Evolutionary conservation across 2,113 vertebrate species (phyloP), one percentile per base, ranked within the genome.

Genomic region (Lophura nycthemera): DNA sequence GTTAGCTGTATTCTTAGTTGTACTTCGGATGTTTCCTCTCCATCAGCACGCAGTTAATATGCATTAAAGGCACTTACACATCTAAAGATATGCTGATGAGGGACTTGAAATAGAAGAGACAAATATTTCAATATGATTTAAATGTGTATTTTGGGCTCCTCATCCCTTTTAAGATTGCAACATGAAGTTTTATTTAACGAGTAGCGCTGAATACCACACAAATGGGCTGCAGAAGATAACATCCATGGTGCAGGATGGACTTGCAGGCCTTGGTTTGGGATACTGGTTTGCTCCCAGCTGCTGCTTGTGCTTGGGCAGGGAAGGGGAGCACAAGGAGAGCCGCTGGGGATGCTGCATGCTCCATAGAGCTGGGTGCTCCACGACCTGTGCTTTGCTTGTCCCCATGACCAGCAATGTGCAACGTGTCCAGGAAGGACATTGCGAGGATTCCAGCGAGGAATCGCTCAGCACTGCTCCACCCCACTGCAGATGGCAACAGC

Each of bases 341-440:
- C 0, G 40, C 64, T 56, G 59, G 67, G 42, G 22, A 25, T 34
- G 56, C 3, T 6, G 22, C 15, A 4, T 0, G 14, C 20, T 27
- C 11, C 30, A 24, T 30, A 40, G 40, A 61, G 18, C 32, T 0
- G 2, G 25, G 45, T 25, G 14, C 27, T 29, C 11, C 8, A 6
- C 27, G 50, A 38, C 3, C 34, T 2, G 0, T 0, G 0, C 22
- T 59, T 0, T 2, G 5, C 72, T 61, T 50, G 4, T 65, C 43
- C 30, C 54, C 40, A 22, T 13, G 3, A 1, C 34, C 38, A 18
- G 17, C n/a, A 25, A 4, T 0, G 4, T 14, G 45, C 4, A 34
- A 19, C 25, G n/a, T 15, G 15, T 7, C 45, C 1, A 1, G 25
- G 21, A 43, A 13, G 10, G 29, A 45, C 47, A 48, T 22, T 4